Conservation (phyloP, 2,113 vertebrate species). For the Semicossyphus pulcher region DNA sequence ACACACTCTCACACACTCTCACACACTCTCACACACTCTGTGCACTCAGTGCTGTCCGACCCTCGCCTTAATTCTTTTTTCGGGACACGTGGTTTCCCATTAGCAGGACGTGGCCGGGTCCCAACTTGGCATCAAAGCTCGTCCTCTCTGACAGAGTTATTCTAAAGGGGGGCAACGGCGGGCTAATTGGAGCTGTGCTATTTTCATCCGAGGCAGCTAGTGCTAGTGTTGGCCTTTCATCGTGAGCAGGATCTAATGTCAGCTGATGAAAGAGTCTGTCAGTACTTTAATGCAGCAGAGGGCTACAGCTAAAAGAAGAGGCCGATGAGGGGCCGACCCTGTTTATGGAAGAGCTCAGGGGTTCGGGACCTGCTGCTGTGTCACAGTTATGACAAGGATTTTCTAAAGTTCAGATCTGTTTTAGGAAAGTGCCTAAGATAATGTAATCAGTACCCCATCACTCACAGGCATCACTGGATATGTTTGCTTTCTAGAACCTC, state of each 20-base stretch:
- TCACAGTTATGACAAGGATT: background rate
- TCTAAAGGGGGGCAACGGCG: slow-evolving; percentile 40
- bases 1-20: no score
- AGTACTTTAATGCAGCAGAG: slow-evolving; percentile 18
- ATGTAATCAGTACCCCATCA: background rate
- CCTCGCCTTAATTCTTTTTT: slow-evolving; percentile 5
- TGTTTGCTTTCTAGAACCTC: no score
- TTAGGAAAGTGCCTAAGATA: background rate
- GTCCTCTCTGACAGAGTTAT: slow-evolving; percentile 51
- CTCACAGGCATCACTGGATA: background rate
- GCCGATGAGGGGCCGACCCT: slow-evolving; percentile 1
- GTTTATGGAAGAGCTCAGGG: slow-evolving; percentile 9
- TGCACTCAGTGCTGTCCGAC: background rate
- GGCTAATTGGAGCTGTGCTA: slow-evolving; percentile 75
- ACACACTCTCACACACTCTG: background rate
- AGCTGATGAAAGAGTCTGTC: slow-evolving; percentile 56
- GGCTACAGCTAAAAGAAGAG: slow-evolving; percentile 24
- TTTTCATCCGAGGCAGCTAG: slow-evolving; percentile 65
- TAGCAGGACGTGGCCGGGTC: slow-evolving; percentile 15
- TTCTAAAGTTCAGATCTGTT: background rate
- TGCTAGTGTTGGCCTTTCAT: slow-evolving; percentile 60
- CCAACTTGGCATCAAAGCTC: slow-evolving; percentile 42
- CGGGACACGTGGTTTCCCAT: slow-evolving; percentile 14
- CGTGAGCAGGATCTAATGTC: slow-evolving; percentile 56
- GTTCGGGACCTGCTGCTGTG: slow-evolving; percentile 3